Conservation (phyloP, 2,888 invertebrate genomes). For the Erebia ligea region DNA sequence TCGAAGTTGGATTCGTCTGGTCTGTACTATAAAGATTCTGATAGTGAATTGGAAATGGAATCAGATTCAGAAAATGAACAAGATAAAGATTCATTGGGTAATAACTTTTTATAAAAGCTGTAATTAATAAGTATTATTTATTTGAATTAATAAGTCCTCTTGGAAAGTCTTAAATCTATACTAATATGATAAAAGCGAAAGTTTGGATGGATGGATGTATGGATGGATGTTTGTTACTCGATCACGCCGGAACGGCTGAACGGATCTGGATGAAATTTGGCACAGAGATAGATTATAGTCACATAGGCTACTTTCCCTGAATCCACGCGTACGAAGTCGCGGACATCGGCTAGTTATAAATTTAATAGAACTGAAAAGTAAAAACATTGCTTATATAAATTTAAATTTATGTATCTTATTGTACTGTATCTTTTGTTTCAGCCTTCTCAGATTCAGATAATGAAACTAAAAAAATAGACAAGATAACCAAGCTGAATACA, state of each 20-base stretch:
- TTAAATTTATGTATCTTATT: background rate
- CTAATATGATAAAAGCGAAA: no score
- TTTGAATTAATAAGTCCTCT: no score
- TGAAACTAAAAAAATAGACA: slow-evolving; percentile 66
- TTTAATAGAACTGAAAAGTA: background rate
- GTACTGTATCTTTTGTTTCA: slow-evolving; percentile 53
- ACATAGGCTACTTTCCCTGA: no score
- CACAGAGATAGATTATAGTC: no score
- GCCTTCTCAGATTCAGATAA: slow-evolving; percentile 87
- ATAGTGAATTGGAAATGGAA: slow-evolving; percentile 85
- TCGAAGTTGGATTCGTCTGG: slow-evolving; percentile 88
- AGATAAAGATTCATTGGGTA: slow-evolving; percentile 83
- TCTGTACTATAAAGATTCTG: slow-evolving; percentile 86
- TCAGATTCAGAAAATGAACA: slow-evolving; percentile 80
- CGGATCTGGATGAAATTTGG: no score
- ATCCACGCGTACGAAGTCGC: no score
- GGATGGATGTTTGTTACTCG: no score
- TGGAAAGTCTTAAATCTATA: no score
- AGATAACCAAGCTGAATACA: slow-evolving; percentile 72
- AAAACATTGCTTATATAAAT: background rate
- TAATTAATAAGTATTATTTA: no score
- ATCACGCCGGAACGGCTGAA: no score
- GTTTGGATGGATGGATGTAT: no score
- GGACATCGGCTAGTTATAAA: no score
- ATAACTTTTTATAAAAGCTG: slow-evolving; percentile 35